These are phyloP conservation scores for Poecilia latipinna DNA, from an alignment of 2,113 vertebrate species.

Conservation along the genomic window DNA sequence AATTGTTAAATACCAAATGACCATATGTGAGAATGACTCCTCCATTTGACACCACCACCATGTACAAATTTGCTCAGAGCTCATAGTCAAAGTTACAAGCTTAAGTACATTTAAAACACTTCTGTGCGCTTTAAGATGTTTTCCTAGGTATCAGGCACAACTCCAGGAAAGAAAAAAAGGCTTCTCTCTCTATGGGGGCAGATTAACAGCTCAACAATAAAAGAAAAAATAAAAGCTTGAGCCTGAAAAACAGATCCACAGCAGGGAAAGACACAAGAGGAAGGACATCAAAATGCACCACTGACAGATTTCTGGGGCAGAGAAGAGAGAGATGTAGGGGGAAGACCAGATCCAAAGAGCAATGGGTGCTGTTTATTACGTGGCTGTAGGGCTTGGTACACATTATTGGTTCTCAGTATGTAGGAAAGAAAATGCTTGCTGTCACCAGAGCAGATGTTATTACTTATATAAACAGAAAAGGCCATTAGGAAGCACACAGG, in stretches of 20 bases:
- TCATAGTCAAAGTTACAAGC: background rate
- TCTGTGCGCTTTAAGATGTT: background rate
- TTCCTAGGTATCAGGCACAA: background rate
- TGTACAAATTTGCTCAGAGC: background rate
- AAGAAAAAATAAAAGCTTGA: background rate
- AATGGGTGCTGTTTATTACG: background rate
- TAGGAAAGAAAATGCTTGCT: background rate
- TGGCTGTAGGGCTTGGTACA: background rate
- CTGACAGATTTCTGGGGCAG: background rate
- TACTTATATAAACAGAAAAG: background rate
- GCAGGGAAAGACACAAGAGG: background rate
- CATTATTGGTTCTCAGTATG: background rate
- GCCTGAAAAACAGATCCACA: background rate
- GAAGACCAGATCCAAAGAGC: background rate
- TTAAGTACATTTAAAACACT: background rate
- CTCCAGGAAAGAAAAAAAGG: background rate
- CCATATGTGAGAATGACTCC: no score
- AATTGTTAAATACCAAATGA: no score
- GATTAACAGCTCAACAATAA: background rate
- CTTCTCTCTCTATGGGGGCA: background rate
- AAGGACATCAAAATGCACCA: constrained; percentile 5
- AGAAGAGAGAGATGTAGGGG: background rate
- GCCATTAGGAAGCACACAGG: background rate
- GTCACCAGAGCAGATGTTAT: constrained; percentile 6
- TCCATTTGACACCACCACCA: background rate